Conservation (phyloP, 64 coral and sea anemone genomes). For the Acropora tenuis region DNA sequence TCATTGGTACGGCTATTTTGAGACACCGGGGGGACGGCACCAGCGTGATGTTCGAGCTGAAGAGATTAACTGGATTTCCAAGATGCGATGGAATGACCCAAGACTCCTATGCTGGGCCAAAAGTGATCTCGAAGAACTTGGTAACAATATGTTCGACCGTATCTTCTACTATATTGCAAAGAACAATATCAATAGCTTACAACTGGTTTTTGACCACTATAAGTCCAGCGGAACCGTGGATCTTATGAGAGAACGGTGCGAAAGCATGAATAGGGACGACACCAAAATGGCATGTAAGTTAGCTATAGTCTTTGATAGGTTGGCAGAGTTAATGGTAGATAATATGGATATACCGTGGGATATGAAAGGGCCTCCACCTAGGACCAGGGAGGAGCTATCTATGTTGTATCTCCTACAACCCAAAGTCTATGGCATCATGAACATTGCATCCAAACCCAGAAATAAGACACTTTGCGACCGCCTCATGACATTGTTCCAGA, state of each 20-base stretch:
- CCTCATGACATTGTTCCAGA: conserved; percentile 52
- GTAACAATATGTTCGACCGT: conserved; percentile 32
- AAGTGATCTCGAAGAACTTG: conserved; percentile 45
- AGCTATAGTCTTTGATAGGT: conserved; percentile 65
- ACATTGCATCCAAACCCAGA: conserved; percentile 34
- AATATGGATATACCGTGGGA: conserved; percentile 39
- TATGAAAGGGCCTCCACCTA: conserved; percentile 20
- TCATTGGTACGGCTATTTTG: conserved; percentile 13
- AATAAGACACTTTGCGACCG: conserved; percentile 27
- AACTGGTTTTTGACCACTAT: conserved; percentile 37
- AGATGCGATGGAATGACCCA: conserved; percentile 65
- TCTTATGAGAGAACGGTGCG: conserved; percentile 44
- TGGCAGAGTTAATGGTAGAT: conserved; percentile 47
- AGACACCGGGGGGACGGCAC: background rate
- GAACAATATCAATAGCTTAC: conserved; percentile 42
- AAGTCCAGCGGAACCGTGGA: conserved; percentile 11
- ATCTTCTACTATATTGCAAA: conserved; percentile 39
- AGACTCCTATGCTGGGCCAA: conserved; percentile 45
- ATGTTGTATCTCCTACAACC: conserved; percentile 54
- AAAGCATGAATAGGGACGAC: conserved; percentile 8
- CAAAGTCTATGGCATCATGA: conserved; percentile 41
- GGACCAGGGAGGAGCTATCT: conserved; percentile 43
- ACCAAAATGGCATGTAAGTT: conserved; percentile 44
- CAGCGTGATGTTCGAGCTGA: background rate
- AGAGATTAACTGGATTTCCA: conserved; percentile 40